Evolutionary conservation across 2,888 invertebrate species (phyloP).

Genomic region (Buathra laborator): DNA sequence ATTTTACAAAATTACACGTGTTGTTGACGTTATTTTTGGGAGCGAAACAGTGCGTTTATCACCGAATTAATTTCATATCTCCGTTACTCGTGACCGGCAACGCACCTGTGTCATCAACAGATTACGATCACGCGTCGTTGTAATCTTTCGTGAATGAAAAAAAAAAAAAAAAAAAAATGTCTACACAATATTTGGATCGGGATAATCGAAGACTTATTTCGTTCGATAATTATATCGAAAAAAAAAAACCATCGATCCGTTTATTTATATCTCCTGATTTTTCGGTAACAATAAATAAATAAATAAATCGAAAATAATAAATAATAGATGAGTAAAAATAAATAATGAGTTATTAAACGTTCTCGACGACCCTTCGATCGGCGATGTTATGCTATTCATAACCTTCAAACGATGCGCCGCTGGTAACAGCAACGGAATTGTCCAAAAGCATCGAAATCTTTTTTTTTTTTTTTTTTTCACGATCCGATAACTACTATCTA

Average conservation of each 20-base stretch:
- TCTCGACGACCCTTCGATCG: background rate
- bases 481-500: background rate
- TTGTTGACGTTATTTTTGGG: constrained; percentile 1
- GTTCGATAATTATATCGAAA: too few relatives aligned
- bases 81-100: background rate
- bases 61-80: constrained; percentile 15
- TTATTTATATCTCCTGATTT: too few relatives aligned
- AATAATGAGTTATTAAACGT: background rate
- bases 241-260: too few relatives aligned
- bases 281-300: too few relatives aligned
- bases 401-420: background rate
- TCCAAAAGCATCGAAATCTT: background rate
- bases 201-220: background rate
- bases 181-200: background rate
- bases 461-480: background rate
- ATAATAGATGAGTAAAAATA: too few relatives aligned
- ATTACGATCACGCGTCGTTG: constrained; percentile 4
- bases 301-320: too few relatives aligned
- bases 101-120: constrained; percentile 4
- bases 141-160: constrained; percentile 12
- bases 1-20: background rate
- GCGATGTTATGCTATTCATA: background rate
- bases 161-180: background rate
- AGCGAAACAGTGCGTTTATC: background rate
- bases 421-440: background rate